phyloP scores from a whole-genome alignment of 2,888 invertebrate genomes.

The Apomyelois bistriatella region DNA sequence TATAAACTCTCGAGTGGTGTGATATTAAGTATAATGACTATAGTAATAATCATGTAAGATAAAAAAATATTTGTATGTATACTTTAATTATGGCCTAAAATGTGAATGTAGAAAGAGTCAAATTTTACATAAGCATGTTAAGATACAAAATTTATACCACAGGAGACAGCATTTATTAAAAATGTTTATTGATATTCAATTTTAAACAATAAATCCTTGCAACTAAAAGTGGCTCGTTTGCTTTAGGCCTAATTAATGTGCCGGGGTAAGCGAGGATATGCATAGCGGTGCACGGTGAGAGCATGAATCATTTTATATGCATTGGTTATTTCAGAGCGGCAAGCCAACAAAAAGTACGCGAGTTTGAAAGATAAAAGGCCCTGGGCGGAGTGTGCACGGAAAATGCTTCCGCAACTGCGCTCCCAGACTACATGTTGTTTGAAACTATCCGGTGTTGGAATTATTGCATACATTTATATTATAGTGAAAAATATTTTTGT shows the following conservation, averaged over 20 bases:
- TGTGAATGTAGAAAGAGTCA: too few species aligned
- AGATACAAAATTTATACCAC: too few species aligned
- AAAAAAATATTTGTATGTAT: too few species aligned
- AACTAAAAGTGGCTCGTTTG: constrained; percentile 26
- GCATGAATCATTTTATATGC: constrained; percentile 66
- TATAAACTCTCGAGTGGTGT: too few species aligned
- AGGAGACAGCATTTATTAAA: too few species aligned
- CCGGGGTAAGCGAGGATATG: constrained; percentile 39
- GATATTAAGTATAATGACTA: too few species aligned
- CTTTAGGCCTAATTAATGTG: constrained; percentile 53
- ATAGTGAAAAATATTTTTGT: background rate
- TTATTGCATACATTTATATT: constrained; percentile 22
- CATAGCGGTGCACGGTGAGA: constrained; percentile 42
- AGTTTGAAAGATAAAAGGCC: constrained; percentile 16
- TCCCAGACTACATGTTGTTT: constrained; percentile 32
- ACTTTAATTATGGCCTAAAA: too few species aligned
- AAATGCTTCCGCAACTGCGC: constrained; percentile 17
- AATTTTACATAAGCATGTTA: too few species aligned
- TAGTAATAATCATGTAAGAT: too few species aligned
- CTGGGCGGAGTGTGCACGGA: constrained; percentile 5
- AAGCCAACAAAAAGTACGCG: constrained; percentile 23
- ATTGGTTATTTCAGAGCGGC: constrained; percentile 50
- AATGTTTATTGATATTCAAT: too few species aligned
- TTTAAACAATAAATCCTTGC: constrained; percentile 12
- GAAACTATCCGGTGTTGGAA: constrained; percentile 35